Base-by-base conservation (phyloP, 2,888 invertebrate species). In the Xylota segnis region DNA sequence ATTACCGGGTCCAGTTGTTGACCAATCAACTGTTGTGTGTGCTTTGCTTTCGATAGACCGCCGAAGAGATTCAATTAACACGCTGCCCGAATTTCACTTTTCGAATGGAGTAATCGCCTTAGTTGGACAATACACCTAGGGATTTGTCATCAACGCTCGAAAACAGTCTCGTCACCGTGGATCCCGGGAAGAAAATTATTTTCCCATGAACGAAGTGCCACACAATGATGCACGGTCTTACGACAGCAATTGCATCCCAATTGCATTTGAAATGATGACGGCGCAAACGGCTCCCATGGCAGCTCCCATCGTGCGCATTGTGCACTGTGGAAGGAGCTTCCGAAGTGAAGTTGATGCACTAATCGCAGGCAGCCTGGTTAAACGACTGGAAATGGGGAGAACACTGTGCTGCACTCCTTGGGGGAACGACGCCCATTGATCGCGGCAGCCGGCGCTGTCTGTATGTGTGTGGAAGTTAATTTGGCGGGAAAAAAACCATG, bases 221-320 rank as follows among this genome's bases (percentile, higher is more conserved):
- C 86, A 82, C 76, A 71, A 71, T 72, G 81, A 81, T 75, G 71
- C 84, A 82, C 72, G 58, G 76, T 82, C 86, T 81, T 86, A 72
- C 86, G 86, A 86, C 86, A 82, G 72, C 82, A 82, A 86, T 77
- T 82, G 86, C 86, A 86, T 86, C 86, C 82, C 86, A 82, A 82
- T 82, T 82, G 77, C 82, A 84, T 70, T 75, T 66, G 70, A 76
- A 59, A 72, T 63, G 86, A 77, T 74, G 86, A 86, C 76, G 86
- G 72, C 61, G 68, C 76, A 71, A 83, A 76, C 54, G 65, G 65
- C 79, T 84, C 86, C 82, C 82, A 82, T 82, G 81, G 50, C 66
- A 72, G 75, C 45, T 23, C 59, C 4, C 70, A 29, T 29, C 37
- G 52, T 59, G 68, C 68, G 54, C 68, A 9, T 27, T 5, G 23